Evolutionary conservation across 2,113 vertebrate genomes (phyloP).

Genomic region (Sapayoa aenigma): DNA sequence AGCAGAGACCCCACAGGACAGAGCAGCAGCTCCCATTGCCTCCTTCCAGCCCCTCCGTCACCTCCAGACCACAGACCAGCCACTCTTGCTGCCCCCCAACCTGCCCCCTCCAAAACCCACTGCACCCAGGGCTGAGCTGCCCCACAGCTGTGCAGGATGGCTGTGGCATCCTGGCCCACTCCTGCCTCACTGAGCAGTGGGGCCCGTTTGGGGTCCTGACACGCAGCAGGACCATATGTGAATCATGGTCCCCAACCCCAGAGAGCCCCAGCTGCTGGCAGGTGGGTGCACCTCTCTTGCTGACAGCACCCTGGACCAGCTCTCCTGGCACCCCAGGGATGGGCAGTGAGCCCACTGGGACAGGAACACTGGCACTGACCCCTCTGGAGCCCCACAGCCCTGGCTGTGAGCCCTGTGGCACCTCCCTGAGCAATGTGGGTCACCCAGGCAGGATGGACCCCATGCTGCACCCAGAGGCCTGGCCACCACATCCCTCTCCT

Average conservation of each 20-base stretch:
- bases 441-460: background rate
- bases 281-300: background rate
- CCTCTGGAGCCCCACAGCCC: background rate
- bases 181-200: background rate
- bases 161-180: background rate
- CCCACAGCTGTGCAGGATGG: background rate
- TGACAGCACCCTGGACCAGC: background rate
- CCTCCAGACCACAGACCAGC: background rate
- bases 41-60: background rate
- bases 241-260: rapidly evolving
- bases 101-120: background rate
- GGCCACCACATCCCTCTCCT: background rate
- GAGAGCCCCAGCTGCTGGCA: rapidly evolving
- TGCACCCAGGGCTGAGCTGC: background rate
- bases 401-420: background rate
- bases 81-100: background rate
- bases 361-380: background rate
- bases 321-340: background rate
- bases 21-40: background rate
- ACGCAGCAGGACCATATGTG: rapidly evolving
- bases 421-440: background rate
- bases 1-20: background rate
- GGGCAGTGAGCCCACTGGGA: background rate
- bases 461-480: background rate
- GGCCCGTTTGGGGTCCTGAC: background rate